phyloP scores from a whole-genome alignment of 2,888 invertebrate species.

The Adelognathus sp. region DNA sequence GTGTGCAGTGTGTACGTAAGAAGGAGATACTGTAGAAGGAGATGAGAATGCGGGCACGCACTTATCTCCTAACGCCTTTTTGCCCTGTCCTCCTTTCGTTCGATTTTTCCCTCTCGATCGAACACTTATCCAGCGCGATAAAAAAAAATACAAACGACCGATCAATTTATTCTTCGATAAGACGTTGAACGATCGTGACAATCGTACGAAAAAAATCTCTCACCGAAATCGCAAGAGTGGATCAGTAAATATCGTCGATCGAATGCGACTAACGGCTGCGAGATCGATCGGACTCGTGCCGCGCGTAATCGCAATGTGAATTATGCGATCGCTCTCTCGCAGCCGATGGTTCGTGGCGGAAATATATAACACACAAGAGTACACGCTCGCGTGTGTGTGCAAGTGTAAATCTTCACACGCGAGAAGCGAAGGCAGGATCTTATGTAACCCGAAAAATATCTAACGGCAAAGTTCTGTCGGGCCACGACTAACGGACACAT shows the following conservation, averaged over 20 bases:
- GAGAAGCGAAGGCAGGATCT: background rate
- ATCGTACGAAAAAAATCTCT: too few relatives aligned
- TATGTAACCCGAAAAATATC: background rate
- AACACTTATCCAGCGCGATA: too few relatives aligned
- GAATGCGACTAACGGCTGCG: too few relatives aligned
- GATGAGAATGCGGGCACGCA: conserved; percentile 33
- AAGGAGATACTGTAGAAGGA: conserved; percentile 5
- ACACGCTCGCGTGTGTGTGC: background rate
- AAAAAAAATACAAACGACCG: too few relatives aligned
- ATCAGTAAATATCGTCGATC: too few relatives aligned
- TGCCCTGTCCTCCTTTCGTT: conserved; percentile 13
- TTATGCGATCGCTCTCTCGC: too few relatives aligned
- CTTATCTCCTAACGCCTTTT: conserved; percentile 29
- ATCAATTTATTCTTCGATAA: too few relatives aligned
- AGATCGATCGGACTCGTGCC: background rate
- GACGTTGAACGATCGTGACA: too few relatives aligned
- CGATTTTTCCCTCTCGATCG: background rate
- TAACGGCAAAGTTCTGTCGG: background rate
- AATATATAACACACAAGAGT: background rate
- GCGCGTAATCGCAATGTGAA: background rate
- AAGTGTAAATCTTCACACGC: background rate
- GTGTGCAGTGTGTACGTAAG: too few relatives aligned
- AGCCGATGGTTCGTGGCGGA: too few relatives aligned
- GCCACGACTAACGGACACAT: background rate
- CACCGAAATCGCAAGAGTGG: too few relatives aligned